phyloP scores from a whole-genome alignment of 2,797 vertebrate species.

The Pogonophryne albipinna region DNA sequence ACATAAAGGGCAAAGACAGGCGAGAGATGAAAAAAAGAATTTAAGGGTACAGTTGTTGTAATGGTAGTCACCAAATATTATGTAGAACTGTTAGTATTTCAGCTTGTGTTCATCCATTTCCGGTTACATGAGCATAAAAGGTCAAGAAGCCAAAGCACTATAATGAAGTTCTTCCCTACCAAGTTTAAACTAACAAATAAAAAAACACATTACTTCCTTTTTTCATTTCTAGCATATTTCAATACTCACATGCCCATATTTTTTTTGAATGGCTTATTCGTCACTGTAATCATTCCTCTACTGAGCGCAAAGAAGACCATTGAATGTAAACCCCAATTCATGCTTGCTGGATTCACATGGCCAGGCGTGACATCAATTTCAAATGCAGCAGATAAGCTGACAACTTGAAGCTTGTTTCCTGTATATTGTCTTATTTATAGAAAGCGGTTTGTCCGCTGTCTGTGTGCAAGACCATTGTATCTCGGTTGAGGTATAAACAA shows the following conservation, averaged over 20 bases:
- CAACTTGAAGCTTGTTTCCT: too few relatives aligned
- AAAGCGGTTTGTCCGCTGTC: not conserved
- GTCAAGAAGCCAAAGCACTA: not conserved
- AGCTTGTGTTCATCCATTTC: not conserved
- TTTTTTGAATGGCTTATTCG: too few relatives aligned
- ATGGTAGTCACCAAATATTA: not conserved
- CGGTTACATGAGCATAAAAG: not conserved
- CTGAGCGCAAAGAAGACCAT: not conserved
- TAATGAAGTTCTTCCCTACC: not conserved
- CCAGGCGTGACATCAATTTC: not conserved
- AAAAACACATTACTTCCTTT: not conserved
- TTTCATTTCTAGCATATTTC: too few relatives aligned
- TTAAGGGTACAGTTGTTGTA: not conserved
- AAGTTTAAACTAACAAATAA: not conserved
- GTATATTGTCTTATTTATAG: not conserved
- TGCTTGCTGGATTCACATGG: not conserved
- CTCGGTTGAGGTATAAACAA: not conserved
- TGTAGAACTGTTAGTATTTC: not conserved
- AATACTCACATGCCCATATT: not conserved
- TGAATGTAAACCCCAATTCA: not conserved
- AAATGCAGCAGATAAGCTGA: too few relatives aligned
- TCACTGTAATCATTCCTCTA: not conserved
- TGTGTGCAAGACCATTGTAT: not conserved
- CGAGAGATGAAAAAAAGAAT: not conserved
- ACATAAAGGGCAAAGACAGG: conserved; percentile 6